These are phyloP conservation scores for Nudaria mundana DNA, from an alignment of 2,888 invertebrate species.

Conservation along the genomic window DNA sequence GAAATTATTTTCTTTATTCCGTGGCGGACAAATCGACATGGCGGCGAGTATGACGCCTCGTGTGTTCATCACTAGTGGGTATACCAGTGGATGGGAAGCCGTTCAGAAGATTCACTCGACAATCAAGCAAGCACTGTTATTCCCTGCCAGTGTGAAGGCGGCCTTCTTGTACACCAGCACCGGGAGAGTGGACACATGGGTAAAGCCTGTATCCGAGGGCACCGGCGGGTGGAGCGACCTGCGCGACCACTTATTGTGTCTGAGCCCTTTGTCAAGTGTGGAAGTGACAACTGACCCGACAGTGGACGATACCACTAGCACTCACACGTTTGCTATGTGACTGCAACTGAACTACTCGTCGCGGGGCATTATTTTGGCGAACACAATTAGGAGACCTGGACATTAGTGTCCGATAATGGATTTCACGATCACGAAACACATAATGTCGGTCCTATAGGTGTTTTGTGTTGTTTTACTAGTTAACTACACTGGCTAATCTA, in stretches of 20 bases:
- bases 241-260: conserved; percentile 48
- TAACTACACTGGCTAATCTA: too few relatives aligned
- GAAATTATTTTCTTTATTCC: conserved; percentile 32
- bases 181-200: conserved; percentile 24
- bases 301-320: conserved; percentile 1
- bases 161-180: conserved; percentile 30
- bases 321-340: not conserved
- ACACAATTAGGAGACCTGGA: not conserved
- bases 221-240: conserved; percentile 48
- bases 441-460: too few relatives aligned
- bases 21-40: conserved; percentile 32
- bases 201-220: conserved; percentile 27
- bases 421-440: not conserved
- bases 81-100: conserved; percentile 22
- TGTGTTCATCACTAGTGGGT: conserved; percentile 33
- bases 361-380: not conserved
- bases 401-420: not conserved
- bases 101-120: not conserved
- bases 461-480: too few relatives aligned
- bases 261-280: conserved; percentile 33
- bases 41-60: conserved; percentile 39
- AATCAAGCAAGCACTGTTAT: conserved; percentile 19
- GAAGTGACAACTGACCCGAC: conserved; percentile 4
- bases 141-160: conserved; percentile 36
- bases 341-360: conserved; percentile 1